Evolutionary conservation across 2,113 vertebrate species (phyloP).

Genomic region (Mobula hypostoma): DNA sequence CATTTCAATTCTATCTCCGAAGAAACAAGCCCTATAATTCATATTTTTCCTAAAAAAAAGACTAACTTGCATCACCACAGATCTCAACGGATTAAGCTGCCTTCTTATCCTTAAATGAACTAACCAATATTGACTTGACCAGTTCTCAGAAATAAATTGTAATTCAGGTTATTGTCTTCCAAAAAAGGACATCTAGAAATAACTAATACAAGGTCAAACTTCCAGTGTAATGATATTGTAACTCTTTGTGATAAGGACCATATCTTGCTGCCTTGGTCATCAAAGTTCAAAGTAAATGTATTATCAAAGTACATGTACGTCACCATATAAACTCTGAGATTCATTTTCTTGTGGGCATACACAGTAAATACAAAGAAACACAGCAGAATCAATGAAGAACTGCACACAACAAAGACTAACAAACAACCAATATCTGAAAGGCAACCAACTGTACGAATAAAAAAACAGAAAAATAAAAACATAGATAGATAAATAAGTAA

Average conservation of each 20-base stretch:
- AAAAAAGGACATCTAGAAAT: neutral
- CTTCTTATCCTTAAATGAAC: neutral
- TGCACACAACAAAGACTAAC: too few relatives aligned
- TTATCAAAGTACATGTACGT: too few relatives aligned
- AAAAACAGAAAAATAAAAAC: too few relatives aligned
- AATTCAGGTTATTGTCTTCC: neutral
- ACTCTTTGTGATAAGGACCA: constrained; percentile 8
- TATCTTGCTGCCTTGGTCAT: neutral
- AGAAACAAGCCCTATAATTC: neutral
- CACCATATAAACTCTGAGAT: too few relatives aligned
- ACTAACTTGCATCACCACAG: neutral
- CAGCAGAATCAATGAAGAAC: too few relatives aligned
- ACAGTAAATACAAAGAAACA: too few relatives aligned
- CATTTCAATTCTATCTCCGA: neutral
- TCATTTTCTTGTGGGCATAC: too few relatives aligned
- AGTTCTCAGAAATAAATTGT: neutral
- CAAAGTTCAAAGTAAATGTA: too few relatives aligned
- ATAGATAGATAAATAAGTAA: too few relatives aligned
- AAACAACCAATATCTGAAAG: too few relatives aligned
- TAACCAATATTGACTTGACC: neutral
- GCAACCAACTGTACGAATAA: too few relatives aligned
- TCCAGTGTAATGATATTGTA: neutral
- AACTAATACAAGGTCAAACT: neutral
- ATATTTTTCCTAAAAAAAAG: neutral
- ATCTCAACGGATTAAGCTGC: neutral